Conservation (phyloP, 2,113 vertebrate species). For the Ciconia maguari region DNA sequence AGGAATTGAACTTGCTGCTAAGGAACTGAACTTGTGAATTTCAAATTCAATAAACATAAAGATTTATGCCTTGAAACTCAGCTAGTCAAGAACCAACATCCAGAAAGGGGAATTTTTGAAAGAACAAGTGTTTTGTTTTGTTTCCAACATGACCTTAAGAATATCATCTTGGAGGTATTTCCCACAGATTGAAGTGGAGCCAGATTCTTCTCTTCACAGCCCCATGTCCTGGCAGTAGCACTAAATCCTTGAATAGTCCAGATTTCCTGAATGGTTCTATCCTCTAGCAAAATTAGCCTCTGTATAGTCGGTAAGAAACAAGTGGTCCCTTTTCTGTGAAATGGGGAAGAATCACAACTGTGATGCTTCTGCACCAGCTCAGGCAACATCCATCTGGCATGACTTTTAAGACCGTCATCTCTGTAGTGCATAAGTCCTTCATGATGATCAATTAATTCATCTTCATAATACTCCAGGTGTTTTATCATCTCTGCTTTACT, state of each 20-base stretch:
- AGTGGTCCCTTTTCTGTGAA: not conserved
- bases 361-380: not conserved
- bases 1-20: not conserved
- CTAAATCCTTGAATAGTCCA: not conserved
- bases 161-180: not conserved
- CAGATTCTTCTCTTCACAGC: not conserved
- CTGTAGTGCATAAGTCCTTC: not conserved
- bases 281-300: not conserved
- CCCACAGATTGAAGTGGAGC: not conserved
- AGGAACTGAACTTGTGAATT: not conserved
- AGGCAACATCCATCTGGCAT: not conserved
- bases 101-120: not conserved
- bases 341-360: not conserved
- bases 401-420: not conserved
- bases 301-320: not conserved
- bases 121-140: not conserved
- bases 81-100: not conserved
- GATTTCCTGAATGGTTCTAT: not conserved
- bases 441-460: constrained; percentile 4
- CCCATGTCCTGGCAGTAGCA: not conserved
- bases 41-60: not conserved
- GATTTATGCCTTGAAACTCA: not conserved
- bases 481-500: not conserved
- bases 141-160: not conserved
- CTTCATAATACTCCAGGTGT: not conserved